Conservation (phyloP, 1,140 invertebrate genomes). For the Diuraphis noxia region DNA sequence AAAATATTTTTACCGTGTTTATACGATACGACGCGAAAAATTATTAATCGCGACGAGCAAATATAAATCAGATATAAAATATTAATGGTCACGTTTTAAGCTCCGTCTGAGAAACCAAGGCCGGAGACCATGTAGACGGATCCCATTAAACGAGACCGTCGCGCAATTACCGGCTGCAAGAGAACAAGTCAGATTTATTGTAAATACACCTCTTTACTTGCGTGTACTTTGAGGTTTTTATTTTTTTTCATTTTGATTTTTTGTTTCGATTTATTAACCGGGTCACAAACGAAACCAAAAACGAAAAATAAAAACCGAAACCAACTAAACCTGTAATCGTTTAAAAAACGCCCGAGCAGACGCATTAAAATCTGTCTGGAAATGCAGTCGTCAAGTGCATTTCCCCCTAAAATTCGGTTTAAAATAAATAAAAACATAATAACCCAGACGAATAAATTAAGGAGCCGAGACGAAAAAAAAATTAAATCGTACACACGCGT, state of each 20-base stretch:
- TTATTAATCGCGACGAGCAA: background rate
- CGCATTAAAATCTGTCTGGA: constrained; percentile 54
- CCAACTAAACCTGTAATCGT: constrained; percentile 47
- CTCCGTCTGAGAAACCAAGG: constrained; percentile 29
- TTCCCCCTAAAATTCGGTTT: constrained; percentile 50
- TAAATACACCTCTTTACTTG: constrained; percentile 20
- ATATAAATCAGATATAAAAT: constrained; percentile 5
- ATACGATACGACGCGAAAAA: background rate
- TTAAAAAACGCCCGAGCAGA: constrained; percentile 46
- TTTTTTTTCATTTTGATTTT: constrained; percentile 25
- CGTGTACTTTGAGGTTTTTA: constrained; percentile 31
- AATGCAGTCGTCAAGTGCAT: constrained; percentile 53
- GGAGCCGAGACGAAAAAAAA: constrained; percentile 32
- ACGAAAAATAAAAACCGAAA: constrained; percentile 50
- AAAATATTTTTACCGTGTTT: background rate
- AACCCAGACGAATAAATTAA: constrained; percentile 52
- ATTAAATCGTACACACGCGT: constrained; percentile 27
- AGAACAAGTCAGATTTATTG: constrained; percentile 22
- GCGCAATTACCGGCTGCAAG: background rate
- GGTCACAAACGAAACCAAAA: constrained; percentile 50
- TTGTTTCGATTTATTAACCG: constrained; percentile 43
- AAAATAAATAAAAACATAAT: constrained; percentile 49
- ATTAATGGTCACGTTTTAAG: background rate
- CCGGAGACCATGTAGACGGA: constrained; percentile 13
- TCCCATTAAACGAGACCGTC: constrained; percentile 34